Conservation (phyloP, 2,888 invertebrate genomes). For the Eumerus sabulonum region DNA sequence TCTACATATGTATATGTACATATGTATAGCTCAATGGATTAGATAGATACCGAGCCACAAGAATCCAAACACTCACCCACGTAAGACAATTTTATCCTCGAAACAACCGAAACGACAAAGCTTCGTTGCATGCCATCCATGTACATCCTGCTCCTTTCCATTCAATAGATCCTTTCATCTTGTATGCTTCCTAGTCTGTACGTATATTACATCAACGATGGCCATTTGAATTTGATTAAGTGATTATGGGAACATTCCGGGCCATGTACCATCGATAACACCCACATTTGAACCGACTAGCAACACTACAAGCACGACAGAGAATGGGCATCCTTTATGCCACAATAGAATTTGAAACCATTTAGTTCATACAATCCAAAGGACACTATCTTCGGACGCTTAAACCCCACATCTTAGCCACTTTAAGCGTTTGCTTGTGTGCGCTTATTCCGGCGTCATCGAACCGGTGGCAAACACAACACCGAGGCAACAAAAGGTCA, state of each 20-base stretch:
- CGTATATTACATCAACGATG: conserved; percentile 46
- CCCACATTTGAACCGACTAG: conserved; percentile 13
- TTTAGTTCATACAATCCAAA: conserved; percentile 61
- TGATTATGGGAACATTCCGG: conserved; percentile 59
- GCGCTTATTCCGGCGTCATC: background rate
- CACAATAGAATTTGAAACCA: conserved; percentile 57
- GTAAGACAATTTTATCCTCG: conserved; percentile 44
- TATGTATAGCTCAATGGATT: too few species aligned
- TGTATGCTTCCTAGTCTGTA: background rate
- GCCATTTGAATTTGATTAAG: conserved; percentile 69
- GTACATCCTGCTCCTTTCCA: background rate
- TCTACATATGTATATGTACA: too few species aligned
- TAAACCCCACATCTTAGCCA: background rate
- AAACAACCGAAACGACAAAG: conserved; percentile 53
- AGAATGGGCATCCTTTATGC: conserved; percentile 29
- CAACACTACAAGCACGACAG: conserved; percentile 5
- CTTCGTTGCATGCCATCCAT: conserved; percentile 33
- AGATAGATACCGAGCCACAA: too few species aligned
- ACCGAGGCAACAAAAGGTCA: too few species aligned
- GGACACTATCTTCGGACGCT: conserved; percentile 37
- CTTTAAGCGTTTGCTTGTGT: conserved; percentile 39
- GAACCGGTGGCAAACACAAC: too few species aligned
- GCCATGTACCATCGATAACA: conserved; percentile 50
- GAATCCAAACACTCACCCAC: conserved; percentile 1
- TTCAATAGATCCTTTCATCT: conserved; percentile 34